phyloP scores from a whole-genome alignment of 2,797 vertebrate species.

The Rhinella marina region DNA sequence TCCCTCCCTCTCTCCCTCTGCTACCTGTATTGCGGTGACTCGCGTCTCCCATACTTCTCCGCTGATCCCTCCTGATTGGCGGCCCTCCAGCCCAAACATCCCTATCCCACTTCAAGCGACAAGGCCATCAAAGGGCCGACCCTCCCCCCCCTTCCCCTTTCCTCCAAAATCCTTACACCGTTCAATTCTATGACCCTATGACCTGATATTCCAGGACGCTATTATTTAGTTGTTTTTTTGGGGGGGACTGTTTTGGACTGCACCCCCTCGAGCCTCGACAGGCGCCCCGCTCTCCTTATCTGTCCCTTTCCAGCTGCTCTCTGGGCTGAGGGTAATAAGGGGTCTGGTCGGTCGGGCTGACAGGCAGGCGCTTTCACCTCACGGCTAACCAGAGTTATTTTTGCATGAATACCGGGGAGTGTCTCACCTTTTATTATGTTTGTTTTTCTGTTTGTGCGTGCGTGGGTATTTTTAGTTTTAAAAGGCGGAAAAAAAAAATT shows the following conservation, averaged over 20 bases:
- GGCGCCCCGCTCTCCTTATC: conserved; percentile 37
- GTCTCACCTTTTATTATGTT: conserved; percentile 74
- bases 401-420: conserved; percentile 72
- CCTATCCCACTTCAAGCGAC: conserved; percentile 65
- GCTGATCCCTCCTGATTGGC: conserved; percentile 65
- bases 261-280: not conserved
- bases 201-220: conserved; percentile 33
- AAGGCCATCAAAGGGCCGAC: conserved; percentile 51
- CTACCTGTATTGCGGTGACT: conserved; percentile 53
- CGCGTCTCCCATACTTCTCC: conserved; percentile 60
- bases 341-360: conserved; percentile 65
- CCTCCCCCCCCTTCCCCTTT: conserved; percentile 50
- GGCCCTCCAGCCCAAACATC: conserved; percentile 69
- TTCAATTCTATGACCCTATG: conserved; percentile 46
- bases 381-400: conserved; percentile 69
- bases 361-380: conserved; percentile 72
- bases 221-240: not conserved
- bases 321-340: conserved; percentile 49
- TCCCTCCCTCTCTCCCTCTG: not conserved
- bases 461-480: conserved; percentile 64
- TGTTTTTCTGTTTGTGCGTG: conserved; percentile 73
- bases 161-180: not conserved
- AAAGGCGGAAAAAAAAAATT: conserved; percentile 59
- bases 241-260: conserved; percentile 5
- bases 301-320: conserved; percentile 40